These are phyloP conservation scores for Oenanthe oenanthe DNA, from an alignment of 2,113 vertebrate species.

Conservation along the genomic window DNA sequence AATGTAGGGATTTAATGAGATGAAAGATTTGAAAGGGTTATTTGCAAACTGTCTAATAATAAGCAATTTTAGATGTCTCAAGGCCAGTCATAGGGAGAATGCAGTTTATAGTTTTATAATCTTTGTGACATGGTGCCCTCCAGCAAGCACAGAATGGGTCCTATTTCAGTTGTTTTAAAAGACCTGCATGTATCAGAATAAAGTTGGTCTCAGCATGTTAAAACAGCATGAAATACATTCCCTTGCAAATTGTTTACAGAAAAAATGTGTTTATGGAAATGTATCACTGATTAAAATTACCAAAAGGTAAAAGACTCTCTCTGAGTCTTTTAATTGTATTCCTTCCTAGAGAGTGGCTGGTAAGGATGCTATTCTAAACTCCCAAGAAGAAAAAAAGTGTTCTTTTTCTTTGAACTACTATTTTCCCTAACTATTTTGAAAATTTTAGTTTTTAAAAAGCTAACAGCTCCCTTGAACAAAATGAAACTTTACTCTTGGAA, in stretches of 20 bases:
- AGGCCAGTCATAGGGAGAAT: slow-evolving; percentile 63
- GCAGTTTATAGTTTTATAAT: slow-evolving; percentile 68
- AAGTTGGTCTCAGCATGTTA: slow-evolving; percentile 70
- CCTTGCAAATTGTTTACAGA: slow-evolving; percentile 76
- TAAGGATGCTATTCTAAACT: slow-evolving; percentile 47
- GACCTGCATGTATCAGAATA: slow-evolving; percentile 69
- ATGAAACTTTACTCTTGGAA: not conserved
- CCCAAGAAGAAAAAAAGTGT: slow-evolving; percentile 23
- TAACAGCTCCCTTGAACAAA: not conserved
- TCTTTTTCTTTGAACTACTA: not conserved
- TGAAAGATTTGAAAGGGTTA: slow-evolving; percentile 59
- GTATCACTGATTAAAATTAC: slow-evolving; percentile 73
- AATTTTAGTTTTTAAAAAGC: not conserved
- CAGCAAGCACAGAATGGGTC: slow-evolving; percentile 68
- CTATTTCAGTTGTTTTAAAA: slow-evolving; percentile 70
- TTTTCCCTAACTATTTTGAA: not conserved
- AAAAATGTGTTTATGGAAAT: slow-evolving; percentile 71
- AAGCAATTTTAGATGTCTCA: slow-evolving; percentile 66
- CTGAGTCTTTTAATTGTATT: slow-evolving; percentile 71
- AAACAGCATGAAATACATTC: slow-evolving; percentile 72
- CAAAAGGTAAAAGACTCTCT: slow-evolving; percentile 72
- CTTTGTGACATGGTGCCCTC: slow-evolving; percentile 63
- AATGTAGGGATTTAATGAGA: not conserved
- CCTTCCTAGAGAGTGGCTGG: slow-evolving; percentile 61
- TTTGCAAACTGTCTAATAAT: slow-evolving; percentile 66